These are phyloP conservation scores for Zeus faber DNA, from an alignment of 2,113 vertebrate genomes.

Conservation along the genomic window DNA sequence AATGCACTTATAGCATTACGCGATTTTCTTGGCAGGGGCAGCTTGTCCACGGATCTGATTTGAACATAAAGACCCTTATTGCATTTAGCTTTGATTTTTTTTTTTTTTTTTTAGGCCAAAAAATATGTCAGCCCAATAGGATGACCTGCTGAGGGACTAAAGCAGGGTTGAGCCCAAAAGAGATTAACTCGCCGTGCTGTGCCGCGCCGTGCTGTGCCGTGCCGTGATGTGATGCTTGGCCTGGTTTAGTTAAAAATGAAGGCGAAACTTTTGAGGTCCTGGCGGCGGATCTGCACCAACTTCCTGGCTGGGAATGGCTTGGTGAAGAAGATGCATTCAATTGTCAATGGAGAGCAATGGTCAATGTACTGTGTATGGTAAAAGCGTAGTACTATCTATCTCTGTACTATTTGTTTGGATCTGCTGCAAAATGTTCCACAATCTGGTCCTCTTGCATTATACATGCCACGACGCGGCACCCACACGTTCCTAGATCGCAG, in stretches of 20 bases:
- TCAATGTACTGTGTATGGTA: too few relatives aligned
- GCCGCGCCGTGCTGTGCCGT: conserved; percentile 29
- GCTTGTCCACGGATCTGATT: conserved; percentile 15
- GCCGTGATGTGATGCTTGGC: too few relatives aligned
- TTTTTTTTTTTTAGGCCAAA: too few relatives aligned
- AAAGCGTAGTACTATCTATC: too few relatives aligned
- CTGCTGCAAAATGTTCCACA: too few relatives aligned
- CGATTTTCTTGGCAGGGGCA: background rate
- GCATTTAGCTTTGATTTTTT: conserved; percentile 10
- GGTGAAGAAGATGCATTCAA: too few relatives aligned
- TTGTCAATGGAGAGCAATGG: too few relatives aligned
- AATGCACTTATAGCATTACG: background rate
- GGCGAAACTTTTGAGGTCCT: too few relatives aligned
- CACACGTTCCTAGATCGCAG: conserved; percentile 23
- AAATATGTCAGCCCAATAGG: conserved; percentile 32
- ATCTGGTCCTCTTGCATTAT: conserved; percentile 17
- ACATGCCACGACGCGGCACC: conserved; percentile 1
- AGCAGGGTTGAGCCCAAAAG: conserved; percentile 34
- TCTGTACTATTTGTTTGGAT: too few relatives aligned
- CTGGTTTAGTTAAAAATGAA: too few relatives aligned
- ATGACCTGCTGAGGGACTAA: conserved; percentile 36
- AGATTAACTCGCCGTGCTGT: conserved; percentile 31
- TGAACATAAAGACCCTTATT: background rate
- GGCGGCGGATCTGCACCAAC: too few relatives aligned
- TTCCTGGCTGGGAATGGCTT: too few relatives aligned